Base-by-base conservation (phyloP, 2,888 invertebrate genomes). In the Drosophila mimetica region DNA sequence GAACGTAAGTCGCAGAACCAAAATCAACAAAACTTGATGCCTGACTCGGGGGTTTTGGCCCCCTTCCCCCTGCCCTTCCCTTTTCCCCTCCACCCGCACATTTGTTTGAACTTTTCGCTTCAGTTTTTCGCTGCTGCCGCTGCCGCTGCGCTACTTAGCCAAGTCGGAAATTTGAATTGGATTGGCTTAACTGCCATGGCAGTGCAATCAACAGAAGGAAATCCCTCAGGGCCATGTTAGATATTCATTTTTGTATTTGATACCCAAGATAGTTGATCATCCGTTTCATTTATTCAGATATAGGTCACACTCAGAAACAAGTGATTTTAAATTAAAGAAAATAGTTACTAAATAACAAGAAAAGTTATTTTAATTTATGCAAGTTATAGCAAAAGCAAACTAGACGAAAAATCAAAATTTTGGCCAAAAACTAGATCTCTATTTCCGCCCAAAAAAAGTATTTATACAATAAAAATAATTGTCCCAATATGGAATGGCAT, bases 111-210 rank as follows among this genome's bases (percentile, higher is more conserved):
- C 86, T 84, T 71, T 58, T 37, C 58, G 39, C 34, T 54, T 41
- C 50, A 76, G 55, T 32, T 67, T 72, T 72, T 54, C 48, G 39
- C 48, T 69, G 41, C 47, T 34, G 42, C 20, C n/a, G 51, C 20
- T 11, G 51, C 34, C 25, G 34, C 44, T 44, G 44, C 47, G 78
- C 69, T 81, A 76, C 85, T 81, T 81, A 81, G 76, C 69, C 50
- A 54, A 66, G 65, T 34, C 70, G 60, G 59, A 87, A 79, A 82
- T 87, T 82, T 82, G 77, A 86, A 79, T 87, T 87, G 82, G 63
- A 64, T 51, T 71, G 63, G 52, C 63, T 60, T 60, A 50, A 36
- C 71, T 36, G 52, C 47, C 28, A 36, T 48, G 72, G 48, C 47
- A 52, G 50, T 46, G 69, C 50, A 51, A 37, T 50, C 50, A 34